Base-by-base conservation (phyloP, 37 sponge, comb jelly and placozoan species). In the Aphrocallistes beatrix region DNA sequence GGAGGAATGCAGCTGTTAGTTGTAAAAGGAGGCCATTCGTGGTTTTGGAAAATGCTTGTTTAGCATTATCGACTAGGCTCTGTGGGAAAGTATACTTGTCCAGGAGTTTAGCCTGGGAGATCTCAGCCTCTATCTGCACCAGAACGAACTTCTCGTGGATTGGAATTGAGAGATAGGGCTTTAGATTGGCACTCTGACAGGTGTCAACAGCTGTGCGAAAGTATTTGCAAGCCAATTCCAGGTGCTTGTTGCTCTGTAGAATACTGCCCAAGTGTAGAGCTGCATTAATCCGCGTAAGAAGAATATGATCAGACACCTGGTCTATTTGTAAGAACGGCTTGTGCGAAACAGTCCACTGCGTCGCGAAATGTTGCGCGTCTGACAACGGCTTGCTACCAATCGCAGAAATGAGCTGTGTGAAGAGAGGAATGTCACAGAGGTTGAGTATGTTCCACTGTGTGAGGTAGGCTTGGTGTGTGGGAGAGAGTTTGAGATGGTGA, bases 1-100 rank as follows among this genome's bases (percentile, higher is more conserved):
- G 89, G 6, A 94, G 84, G 51, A 91, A 90, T 17, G 92, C 92
- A 75, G 85, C 82, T n/a, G 87, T 87, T 19, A 91, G 23, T n/a
- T 88, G 84, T 39, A 88, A 30, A 30, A 60, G 34, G 6, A 30
- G 75, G 21, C 28, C n/a, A 30, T 60, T 60, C 28, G 75, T 25
- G 34, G 75, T 60, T 3, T 60, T 60, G n/a, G 75, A 60, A 60
- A 60, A 60, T 13, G n/a, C 75, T 19, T 60, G 75, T 60, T 60
- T 60, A 3, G 75, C 75, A 13, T 60, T 60, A 19, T 60, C 75
- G n/a, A 60, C 75, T 13, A 60, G 34, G 75, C 75, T 60, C 75
- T 60, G 75, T 6, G 75, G 75, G 75, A 60, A 60, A 13, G 34
- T 60, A 13, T 60, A 30, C n/a, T 1, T 30, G 25, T 19, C 28